These are phyloP conservation scores for Gasterosteus aculeatus DNA, from an alignment of 2,113 vertebrate genomes.

Conservation along the genomic window DNA sequence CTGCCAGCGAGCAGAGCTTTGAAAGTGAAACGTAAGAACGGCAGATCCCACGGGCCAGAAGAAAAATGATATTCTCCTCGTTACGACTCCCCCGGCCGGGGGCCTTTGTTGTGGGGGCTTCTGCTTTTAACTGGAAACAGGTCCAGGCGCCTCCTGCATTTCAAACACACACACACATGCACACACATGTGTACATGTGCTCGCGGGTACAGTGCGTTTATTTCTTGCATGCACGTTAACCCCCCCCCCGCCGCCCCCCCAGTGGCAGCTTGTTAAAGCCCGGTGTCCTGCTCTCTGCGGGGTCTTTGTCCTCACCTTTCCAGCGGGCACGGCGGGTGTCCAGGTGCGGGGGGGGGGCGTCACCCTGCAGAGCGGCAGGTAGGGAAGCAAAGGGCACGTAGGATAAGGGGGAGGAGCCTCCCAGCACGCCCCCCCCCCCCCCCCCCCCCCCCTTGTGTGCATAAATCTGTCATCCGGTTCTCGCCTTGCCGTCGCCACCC, in stretches of 20 bases:
- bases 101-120: slow-evolving; percentile 89
- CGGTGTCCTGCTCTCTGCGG: slow-evolving; percentile 48
- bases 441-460: too few relatives aligned
- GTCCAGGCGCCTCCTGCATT: slow-evolving; percentile 69
- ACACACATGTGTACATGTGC: slow-evolving; percentile 12
- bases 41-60: slow-evolving; percentile 90
- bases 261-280: slow-evolving; percentile 76
- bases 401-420: slow-evolving; percentile 26
- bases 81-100: slow-evolving; percentile 81
- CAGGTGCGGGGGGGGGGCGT: slow-evolving; percentile 39
- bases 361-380: slow-evolving; percentile 43
- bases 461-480: slow-evolving; percentile 71
- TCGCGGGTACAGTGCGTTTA: slow-evolving; percentile 6
- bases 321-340: slow-evolving; percentile 39
- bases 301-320: slow-evolving; percentile 66
- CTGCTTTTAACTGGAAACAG: slow-evolving; percentile 93
- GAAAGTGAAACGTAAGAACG: slow-evolving; percentile 90
- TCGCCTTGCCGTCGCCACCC: too few relatives aligned
- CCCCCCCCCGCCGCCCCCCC: too few relatives aligned
- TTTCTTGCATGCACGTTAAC: background rate
- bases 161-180: slow-evolving; percentile 38
- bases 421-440: slow-evolving; percentile 28
- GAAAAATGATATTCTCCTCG: slow-evolving; percentile 91
- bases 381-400: slow-evolving; percentile 20
- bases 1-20: slow-evolving; percentile 84